Conservation (phyloP, 2,113 vertebrate genomes). For the Ceyx margarethae region DNA sequence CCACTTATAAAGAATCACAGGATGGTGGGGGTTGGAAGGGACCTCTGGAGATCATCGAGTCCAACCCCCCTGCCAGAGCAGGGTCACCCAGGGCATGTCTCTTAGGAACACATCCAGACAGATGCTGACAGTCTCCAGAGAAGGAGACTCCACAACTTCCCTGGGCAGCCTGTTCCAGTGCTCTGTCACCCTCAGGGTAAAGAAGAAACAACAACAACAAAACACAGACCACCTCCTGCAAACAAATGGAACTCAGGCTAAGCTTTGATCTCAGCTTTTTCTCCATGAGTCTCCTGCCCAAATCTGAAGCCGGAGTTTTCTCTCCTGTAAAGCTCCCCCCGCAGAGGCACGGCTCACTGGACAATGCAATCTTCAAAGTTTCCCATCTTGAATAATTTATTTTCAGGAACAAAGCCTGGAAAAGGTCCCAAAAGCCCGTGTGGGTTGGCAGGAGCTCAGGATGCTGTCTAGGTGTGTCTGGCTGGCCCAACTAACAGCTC, state of each 20-base stretch:
- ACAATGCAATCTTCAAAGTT: conserved; percentile 37
- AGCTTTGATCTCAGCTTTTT: neutral
- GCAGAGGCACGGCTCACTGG: neutral
- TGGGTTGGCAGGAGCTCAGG: conserved; percentile 46
- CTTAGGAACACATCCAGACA: no score
- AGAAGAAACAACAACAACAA: neutral
- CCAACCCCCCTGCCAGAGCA: no score
- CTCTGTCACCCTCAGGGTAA: no score
- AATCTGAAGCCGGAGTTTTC: neutral
- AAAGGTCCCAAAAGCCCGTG: neutral
- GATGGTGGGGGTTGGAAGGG: no score
- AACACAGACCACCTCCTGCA: neutral
- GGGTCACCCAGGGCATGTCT: no score
- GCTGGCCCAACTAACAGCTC: conserved; percentile 49
- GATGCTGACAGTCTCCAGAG: no score
- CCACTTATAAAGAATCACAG: neutral
- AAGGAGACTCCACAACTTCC: no score
- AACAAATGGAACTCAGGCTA: neutral
- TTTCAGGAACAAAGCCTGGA: conserved; percentile 66
- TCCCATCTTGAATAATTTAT: conserved; percentile 57
- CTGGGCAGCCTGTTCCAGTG: no score
- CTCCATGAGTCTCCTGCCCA: neutral
- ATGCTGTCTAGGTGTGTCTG: conserved; percentile 61
- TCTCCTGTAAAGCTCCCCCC: neutral
- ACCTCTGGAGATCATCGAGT: no score